Base-by-base conservation (phyloP, 2,888 invertebrate species). In the Macaria notata region DNA sequence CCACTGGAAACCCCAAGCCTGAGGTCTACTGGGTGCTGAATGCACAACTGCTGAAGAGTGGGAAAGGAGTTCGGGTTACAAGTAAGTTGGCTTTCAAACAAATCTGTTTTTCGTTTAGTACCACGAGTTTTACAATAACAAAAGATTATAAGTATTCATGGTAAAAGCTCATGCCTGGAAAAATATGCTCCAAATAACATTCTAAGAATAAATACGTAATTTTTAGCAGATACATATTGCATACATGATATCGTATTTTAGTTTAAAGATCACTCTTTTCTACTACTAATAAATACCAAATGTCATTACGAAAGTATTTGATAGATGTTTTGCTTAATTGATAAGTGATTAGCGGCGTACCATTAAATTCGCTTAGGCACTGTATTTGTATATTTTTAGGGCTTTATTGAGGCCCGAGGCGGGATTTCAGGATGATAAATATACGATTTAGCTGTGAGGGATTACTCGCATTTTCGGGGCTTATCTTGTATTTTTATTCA, bases 11-110 rank as follows among this genome's bases (percentile, higher is more conserved):
- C 48, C 98, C 98, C 0, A 86, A 93, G 43, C 98, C 98, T 0
- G 88, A 89, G 3, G 92, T 97, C 39, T 94, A 94, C 64, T 98
- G 98, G 98, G 89, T 98, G 58, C 93, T 97, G 53, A 98, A 98
- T 77, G 96, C 97, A 0, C 94, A 95, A 63, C 93, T 94, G 3
- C 92, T 97, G 41, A 83, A 87, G 50, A 92, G 64, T 30, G 84
- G 81, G 3, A 83, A 83, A 33, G 83, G 79, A 3, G 69, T 87
- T 6, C 78, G 69, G 41, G 67, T 80, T 56, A 79, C 81, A 58
- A 84, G 90, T 90, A 54, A 3, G 41, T 41, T 38, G 38, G 38
- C 8, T 38, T 38, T 38, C 38, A 8, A 19, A 19, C 0, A 41
- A 41, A 41, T 41, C 41, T 41, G 41, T 41, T 41, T 8, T n/a